These are phyloP conservation scores for Chanos chanos DNA, from an alignment of 2,797 vertebrate genomes.

Conservation along the genomic window DNA sequence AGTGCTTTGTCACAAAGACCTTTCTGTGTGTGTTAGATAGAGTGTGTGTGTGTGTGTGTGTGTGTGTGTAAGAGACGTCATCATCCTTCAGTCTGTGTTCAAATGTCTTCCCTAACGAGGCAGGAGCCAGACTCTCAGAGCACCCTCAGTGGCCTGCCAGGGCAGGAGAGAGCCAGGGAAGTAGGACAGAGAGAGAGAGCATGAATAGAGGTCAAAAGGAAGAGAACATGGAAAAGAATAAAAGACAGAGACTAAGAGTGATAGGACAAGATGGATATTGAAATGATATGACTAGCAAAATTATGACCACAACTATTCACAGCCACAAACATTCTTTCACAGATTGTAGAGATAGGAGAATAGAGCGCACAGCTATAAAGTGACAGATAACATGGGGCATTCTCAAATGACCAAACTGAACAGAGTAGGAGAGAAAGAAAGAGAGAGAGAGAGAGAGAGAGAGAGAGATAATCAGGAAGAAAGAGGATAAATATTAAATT, in stretches of 20 bases:
- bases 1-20: constrained; percentile 43
- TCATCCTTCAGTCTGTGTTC: constrained; percentile 36
- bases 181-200: background rate
- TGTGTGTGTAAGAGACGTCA: constrained; percentile 21
- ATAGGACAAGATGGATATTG: no score
- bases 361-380: background rate
- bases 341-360: background rate
- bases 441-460: background rate
- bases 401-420: no score
- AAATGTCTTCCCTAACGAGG: constrained; percentile 40
- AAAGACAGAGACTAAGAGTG: no score
- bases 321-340: no score
- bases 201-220: background rate
- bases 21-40: constrained; percentile 38
- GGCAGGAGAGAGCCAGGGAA: constrained; percentile 18
- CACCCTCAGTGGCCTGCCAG: constrained; percentile 32
- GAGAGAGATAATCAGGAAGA: background rate
- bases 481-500: background rate
- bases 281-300: no score
- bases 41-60: constrained; percentile 27
- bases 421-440: constrained; percentile 10
- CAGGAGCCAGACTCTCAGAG: constrained; percentile 38
- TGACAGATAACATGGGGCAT: no score
- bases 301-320: no score
- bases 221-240: background rate